These are phyloP conservation scores for Esox niger DNA, from an alignment of 2,113 vertebrate genomes.

Conservation along the genomic window DNA sequence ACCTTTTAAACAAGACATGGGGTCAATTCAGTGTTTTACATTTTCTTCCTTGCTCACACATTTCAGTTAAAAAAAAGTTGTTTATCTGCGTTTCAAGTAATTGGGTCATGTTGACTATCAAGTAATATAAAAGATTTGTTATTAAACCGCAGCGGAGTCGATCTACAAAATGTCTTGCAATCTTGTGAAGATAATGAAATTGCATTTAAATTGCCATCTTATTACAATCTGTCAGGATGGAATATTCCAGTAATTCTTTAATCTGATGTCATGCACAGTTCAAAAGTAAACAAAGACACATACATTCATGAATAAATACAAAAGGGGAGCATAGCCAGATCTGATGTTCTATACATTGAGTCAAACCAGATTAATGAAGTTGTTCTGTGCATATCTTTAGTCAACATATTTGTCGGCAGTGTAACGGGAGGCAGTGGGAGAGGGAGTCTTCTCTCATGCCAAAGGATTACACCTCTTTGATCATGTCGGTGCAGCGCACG, in stretches of 20 bases:
- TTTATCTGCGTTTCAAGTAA: too few species aligned
- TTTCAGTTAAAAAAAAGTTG: not conserved
- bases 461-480: too few species aligned
- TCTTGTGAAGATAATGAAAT: not conserved
- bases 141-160: too few species aligned
- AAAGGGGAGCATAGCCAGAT: not conserved
- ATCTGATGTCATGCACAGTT: constrained; percentile 1
- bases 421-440: too few species aligned
- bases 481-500: not conserved
- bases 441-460: too few species aligned
- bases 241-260: not conserved
- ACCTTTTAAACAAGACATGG: constrained; percentile 59
- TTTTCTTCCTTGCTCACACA: not conserved
- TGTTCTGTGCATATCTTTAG: too few species aligned
- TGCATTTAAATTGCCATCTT: not conserved
- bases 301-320: too few species aligned
- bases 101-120: not conserved
- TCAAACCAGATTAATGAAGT: too few species aligned
- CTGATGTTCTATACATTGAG: too few species aligned
- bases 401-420: too few species aligned
- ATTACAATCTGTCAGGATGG: too few species aligned
- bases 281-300: not conserved
- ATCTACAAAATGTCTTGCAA: too few species aligned
- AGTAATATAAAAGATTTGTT: not conserved
- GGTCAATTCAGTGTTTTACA: not conserved